Percentiles rank a stretch among this genome's conserved stretches.
Conservation (phyloP, 1,140 invertebrate genomes). For the Proctacanthus coquilletti region DNA sequence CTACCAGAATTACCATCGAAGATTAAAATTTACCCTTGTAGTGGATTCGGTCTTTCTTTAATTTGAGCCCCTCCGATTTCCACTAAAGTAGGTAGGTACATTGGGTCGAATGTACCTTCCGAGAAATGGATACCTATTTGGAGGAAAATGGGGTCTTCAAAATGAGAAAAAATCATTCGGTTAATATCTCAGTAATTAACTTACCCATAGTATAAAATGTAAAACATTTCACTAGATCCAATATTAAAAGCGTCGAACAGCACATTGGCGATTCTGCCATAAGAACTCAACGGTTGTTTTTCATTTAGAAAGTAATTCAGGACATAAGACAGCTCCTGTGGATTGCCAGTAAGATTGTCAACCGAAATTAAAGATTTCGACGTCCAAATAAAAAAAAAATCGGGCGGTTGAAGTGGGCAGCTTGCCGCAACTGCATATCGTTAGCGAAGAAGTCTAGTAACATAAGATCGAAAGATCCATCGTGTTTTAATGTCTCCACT, state of each 20-base stretch:
- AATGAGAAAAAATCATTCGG: too few species aligned
- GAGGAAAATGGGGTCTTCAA: conserved; percentile 11
- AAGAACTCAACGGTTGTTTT: not conserved
- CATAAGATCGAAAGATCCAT: conserved; percentile 23
- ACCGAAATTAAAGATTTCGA: conserved; percentile 5
- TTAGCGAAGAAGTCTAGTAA: conserved; percentile 21
- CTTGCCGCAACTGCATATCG: conserved; percentile 19
- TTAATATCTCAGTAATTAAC: too few species aligned
- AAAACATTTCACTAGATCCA: too few species aligned
- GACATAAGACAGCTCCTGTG: conserved; percentile 14
- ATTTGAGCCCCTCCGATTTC: conserved; percentile 31
- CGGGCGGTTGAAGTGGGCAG: conserved; percentile 15
- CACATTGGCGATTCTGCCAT: not conserved
- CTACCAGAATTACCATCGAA: not conserved
- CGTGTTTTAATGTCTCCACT: too few species aligned
- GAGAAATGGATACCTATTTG: conserved; percentile 19
- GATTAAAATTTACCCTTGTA: conserved; percentile 15
- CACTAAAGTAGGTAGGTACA: conserved; percentile 26
- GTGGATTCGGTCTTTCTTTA: conserved; percentile 17
- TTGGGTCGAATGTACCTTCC: conserved; percentile 22
- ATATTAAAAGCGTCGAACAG: not conserved
- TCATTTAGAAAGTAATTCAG: conserved; percentile 4
- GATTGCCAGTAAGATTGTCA: conserved; percentile 14
- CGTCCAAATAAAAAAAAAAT: conserved; percentile 18
- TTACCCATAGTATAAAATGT: too few species aligned